Evolutionary conservation across 2,888 invertebrate genomes (phyloP), one percentile per base, ranked within the genome.

Genomic region (Megaustenia siamemsis): DNA sequence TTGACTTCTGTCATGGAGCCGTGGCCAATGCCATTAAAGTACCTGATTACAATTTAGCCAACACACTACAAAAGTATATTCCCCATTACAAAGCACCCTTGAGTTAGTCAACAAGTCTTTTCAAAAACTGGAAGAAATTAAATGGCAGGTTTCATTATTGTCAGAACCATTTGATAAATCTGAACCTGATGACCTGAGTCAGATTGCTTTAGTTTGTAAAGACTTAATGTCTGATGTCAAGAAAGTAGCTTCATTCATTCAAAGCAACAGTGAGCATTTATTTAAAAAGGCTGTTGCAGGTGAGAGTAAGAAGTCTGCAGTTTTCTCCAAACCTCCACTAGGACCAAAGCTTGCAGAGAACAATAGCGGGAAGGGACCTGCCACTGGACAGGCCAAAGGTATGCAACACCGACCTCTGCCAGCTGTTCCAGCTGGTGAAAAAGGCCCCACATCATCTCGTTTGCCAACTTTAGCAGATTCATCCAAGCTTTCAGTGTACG

Each of bases 231-330:
- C 97, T 93, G 98, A 98, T 94, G 97, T 98, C 63, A 95, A 97
- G 88, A 97, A 97, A 93, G 96, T 97, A 28, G 96, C 97, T 32
- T 97, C 97, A 24, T 97, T 98, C 92, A 97, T 98, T 91, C 97
- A 95, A 92, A 93, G 93, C 71, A 94, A 94, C 87, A 92, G 93
- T 35, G 88, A 91, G 24, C 88, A 92, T 35, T 86, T 93, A 38
- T 93, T 93, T 87, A 90, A 90, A 81, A 89, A 90, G 84, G 89
- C 90, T 66, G 86, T 88, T 24, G 90, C 77, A 38, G 76, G 66
- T 35, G 81, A 80, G 5, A 28, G 83, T 77, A 82, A 82, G 53
- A 60, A 68, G 35, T 56, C 83, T 56, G 60, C 75, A 56, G 78
- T 86, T 10, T 83, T 88, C 6, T 84, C 87, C 38, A 90, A 89